A percentile compares a stretch with the other conserved stretches of the same genome.
phyloP scores from a whole-genome alignment of 92 coral and sea anemone species.

The Plumapathes pennacea region DNA sequence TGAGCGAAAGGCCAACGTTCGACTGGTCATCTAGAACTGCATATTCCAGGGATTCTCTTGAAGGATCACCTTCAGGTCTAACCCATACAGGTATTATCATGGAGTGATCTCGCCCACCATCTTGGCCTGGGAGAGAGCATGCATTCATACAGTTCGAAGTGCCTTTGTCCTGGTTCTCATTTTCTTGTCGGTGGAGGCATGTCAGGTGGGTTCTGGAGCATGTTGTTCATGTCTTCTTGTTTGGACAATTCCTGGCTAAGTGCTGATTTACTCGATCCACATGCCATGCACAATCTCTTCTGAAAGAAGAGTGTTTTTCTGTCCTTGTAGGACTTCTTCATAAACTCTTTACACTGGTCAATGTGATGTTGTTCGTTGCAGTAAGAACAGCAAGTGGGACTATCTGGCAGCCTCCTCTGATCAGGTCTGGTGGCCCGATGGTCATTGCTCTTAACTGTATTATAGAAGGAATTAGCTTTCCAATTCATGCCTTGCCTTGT shows the following conservation, averaged over 20 bases:
- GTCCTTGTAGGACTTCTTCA: conserved; percentile 19
- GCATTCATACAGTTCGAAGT: conserved; percentile 22
- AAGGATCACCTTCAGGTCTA: conserved; percentile 12
- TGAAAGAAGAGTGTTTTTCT: conserved; percentile 51
- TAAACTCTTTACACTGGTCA: conserved; percentile 21
- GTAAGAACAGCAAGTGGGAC: too few species aligned
- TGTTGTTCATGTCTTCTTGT: conserved; percentile 16
- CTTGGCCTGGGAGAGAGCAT: conserved; percentile 29
- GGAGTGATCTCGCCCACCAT: conserved; percentile 43
- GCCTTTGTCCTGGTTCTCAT: too few species aligned
- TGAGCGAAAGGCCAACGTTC: conserved; percentile 16
- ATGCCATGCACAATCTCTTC: conserved; percentile 39
- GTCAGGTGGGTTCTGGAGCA: conserved; percentile 38
- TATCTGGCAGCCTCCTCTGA: too few species aligned
- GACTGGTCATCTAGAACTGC: conserved; percentile 44
- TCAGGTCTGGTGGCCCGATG: too few species aligned
- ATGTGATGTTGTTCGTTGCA: conserved; percentile 37
- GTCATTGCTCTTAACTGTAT: too few species aligned
- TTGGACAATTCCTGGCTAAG: conserved; percentile 21
- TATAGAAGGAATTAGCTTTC: too few species aligned
- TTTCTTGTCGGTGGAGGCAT: conserved; percentile 27
- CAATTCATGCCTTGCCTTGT: too few species aligned
- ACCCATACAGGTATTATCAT: conserved; percentile 73
- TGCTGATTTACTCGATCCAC: conserved; percentile 37
- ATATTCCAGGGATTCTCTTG: conserved; percentile 18